Evolutionary conservation across 2,888 invertebrate species (phyloP).

Genomic region (Eristalis pertinax): DNA sequence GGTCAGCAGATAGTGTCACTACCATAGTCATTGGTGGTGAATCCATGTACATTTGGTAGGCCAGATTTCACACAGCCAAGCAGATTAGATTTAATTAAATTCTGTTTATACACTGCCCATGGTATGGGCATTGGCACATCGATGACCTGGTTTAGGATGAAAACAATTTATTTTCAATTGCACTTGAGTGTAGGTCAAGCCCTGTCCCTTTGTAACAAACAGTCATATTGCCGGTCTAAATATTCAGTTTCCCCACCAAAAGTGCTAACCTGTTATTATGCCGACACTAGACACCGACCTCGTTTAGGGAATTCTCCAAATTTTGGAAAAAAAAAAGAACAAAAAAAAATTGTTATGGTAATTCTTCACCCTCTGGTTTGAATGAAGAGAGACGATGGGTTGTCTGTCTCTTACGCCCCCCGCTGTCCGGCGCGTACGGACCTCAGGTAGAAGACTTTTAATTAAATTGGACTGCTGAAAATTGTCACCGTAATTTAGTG

Average conservation of each 20-base stretch:
- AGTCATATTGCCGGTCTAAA: conserved; percentile 29
- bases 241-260: conserved; percentile 32
- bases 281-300: conserved; percentile 1
- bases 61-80: conserved; percentile 65
- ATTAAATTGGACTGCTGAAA: conserved; percentile 40
- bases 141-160: conserved; percentile 58
- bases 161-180: conserved; percentile 66
- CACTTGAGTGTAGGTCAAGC: conserved; percentile 43
- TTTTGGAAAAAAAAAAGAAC: conserved; percentile 6
- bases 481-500: conserved; percentile 55
- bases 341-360: conserved; percentile 28
- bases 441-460: conserved; percentile 35
- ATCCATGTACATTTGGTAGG: conserved; percentile 38
- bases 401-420: background rate
- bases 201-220: conserved; percentile 36
- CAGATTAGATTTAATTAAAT: conserved; percentile 68
- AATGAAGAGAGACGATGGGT: background rate
- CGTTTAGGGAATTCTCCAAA: conserved; percentile 19
- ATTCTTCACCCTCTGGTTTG: conserved; percentile 17
- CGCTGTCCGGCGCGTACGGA: background rate
- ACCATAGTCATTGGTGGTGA: background rate
- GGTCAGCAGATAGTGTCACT: conserved; percentile 54
- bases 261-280: conserved; percentile 18
- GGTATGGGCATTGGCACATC: conserved; percentile 51
- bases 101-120: conserved; percentile 48